Conservation (phyloP, 64 coral and sea anemone genomes). For the Orbicella faveolata region DNA sequence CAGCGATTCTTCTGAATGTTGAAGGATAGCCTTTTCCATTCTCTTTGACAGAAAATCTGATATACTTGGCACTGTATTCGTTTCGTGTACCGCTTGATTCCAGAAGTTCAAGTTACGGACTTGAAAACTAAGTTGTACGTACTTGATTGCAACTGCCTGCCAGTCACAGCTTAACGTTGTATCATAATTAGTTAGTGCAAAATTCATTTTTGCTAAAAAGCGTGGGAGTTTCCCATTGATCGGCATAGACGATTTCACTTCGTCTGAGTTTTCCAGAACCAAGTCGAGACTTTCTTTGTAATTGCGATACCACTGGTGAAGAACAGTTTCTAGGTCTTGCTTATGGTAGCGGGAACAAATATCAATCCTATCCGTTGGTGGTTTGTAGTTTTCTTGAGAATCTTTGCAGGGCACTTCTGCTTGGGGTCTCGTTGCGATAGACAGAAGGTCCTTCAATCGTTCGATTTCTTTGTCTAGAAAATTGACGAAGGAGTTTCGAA, state of each 20-base stretch:
- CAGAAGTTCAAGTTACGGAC: constrained; percentile 27
- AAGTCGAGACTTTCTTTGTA: constrained; percentile 15
- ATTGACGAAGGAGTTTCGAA: not conserved
- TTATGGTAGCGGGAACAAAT: not conserved
- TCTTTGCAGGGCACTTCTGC: not conserved
- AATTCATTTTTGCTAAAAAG: constrained; percentile 31
- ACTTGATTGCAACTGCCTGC: constrained; percentile 46
- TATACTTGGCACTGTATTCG: constrained; percentile 20
- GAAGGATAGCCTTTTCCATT: constrained; percentile 40
- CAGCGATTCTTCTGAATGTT: constrained; percentile 14
- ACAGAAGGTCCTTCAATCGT: constrained; percentile 14
- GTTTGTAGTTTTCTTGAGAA: not conserved
- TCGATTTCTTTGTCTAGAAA: constrained; percentile 14
- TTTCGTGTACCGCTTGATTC: constrained; percentile 20
- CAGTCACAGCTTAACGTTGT: constrained; percentile 52
- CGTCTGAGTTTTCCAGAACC: not conserved
- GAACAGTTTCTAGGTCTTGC: not conserved
- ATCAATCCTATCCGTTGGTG: not conserved
- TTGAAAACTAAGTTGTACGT: constrained; percentile 53
- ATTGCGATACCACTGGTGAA: not conserved
- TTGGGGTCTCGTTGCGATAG: constrained; percentile 6
- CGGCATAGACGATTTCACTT: constrained; percentile 31
- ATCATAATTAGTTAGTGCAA: constrained; percentile 33
- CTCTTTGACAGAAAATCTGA: constrained; percentile 49
- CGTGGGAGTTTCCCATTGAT: constrained; percentile 1